Percentiles rank a stretch among this genome's conserved stretches.
Evolutionary conservation across 2,797 vertebrate species (phyloP).

Genomic region (Tiaroga cobitis): DNA sequence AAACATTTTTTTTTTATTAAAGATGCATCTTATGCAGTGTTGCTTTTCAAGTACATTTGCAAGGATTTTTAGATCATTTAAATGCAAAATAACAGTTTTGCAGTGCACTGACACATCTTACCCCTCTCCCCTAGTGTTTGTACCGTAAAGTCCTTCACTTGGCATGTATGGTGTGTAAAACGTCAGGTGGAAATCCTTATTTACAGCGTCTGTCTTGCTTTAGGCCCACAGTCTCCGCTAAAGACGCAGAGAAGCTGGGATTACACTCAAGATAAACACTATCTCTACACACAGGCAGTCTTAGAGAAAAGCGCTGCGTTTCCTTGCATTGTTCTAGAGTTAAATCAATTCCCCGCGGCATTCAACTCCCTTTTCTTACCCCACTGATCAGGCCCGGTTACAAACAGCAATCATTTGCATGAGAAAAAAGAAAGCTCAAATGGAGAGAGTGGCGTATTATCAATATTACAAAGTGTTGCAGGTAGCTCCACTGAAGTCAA

Average conservation of each 20-base stretch:
- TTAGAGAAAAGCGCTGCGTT: conserved; percentile 50
- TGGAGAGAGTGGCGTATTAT: conserved; percentile 75
- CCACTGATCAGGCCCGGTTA: conserved; percentile 71
- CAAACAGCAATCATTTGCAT: conserved; percentile 67
- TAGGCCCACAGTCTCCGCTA: conserved; percentile 50
- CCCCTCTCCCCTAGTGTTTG: neutral
- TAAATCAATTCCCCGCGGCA: conserved; percentile 75
- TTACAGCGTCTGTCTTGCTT: conserved; percentile 55
- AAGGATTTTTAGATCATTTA: neutral
- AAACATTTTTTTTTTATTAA: too few species aligned
- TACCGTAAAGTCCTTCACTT: conserved; percentile 38
- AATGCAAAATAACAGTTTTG: neutral
- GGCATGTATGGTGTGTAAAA: conserved; percentile 51
- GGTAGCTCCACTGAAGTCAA: conserved; percentile 78
- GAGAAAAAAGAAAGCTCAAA: conserved; percentile 59
- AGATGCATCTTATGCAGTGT: neutral
- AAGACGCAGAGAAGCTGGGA: conserved; percentile 60
- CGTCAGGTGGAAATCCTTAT: conserved; percentile 53
- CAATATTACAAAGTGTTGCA: conserved; percentile 81
- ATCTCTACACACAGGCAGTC: conserved; percentile 58
- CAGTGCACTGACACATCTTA: conserved; percentile 10
- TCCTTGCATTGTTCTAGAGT: conserved; percentile 74
- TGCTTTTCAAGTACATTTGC: neutral
- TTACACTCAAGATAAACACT: conserved; percentile 65
- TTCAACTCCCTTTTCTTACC: conserved; percentile 64